A percentile compares a stretch with the other conserved stretches of the same genome.
Evolutionary conservation across 2,113 vertebrate species (phyloP).

Genomic region (Piprites chloris): DNA sequence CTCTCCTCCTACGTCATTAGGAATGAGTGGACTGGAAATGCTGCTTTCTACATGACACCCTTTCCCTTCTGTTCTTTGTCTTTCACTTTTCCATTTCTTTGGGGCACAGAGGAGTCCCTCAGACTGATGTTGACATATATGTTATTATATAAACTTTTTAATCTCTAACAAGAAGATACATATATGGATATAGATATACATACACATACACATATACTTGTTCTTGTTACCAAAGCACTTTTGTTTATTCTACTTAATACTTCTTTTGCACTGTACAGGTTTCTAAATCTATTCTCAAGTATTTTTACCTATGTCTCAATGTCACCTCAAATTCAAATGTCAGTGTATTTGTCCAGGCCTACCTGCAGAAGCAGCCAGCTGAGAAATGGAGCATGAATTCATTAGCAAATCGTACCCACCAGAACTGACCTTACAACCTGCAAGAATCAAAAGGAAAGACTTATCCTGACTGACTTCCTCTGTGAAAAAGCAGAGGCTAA

Average conservation of each 20-base stretch:
- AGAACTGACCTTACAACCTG: conserved; percentile 45
- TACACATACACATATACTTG: neutral
- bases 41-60: neutral
- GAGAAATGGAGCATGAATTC: conserved; percentile 44
- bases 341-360: neutral
- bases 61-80: neutral
- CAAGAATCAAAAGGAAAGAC: conserved; percentile 4
- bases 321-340: conserved; percentile 22
- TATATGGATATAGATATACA: accelerated
- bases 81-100: neutral
- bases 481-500: neutral
- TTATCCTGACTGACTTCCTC: neutral
- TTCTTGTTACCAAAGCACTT: neutral
- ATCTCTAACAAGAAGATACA: neutral
- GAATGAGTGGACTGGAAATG: neutral
- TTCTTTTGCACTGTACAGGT: neutral
- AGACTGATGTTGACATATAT: neutral
- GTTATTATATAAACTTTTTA: neutral
- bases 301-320: neutral
- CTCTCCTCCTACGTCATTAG: neutral
- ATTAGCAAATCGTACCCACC: conserved; percentile 27
- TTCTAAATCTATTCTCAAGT: neutral
- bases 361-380: conserved; percentile 32
- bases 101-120: neutral
- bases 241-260: neutral